phyloP scores from a whole-genome alignment of 2,888 invertebrate genomes.

The Ethmia dodecea region DNA sequence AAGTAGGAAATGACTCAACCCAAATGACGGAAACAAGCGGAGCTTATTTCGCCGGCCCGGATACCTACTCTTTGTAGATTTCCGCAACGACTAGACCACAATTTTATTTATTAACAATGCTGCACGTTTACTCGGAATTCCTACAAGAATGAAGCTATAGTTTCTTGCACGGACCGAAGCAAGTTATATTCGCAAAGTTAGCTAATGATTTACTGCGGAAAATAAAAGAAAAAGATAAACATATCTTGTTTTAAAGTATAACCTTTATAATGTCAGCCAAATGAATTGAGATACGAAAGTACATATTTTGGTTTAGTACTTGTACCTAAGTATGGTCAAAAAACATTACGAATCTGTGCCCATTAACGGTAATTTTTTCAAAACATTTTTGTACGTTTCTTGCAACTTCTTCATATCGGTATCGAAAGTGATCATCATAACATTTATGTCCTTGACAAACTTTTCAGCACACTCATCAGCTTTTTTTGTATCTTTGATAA shows the following conservation, averaged over 20 bases:
- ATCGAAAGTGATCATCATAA: constrained; percentile 27
- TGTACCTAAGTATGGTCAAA: too few relatives aligned
- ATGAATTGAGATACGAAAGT: too few relatives aligned
- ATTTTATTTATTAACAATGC: constrained; percentile 28
- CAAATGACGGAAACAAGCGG: constrained; percentile 49
- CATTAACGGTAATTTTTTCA: neutral
- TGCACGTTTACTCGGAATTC: neutral
- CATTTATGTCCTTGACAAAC: constrained; percentile 32
- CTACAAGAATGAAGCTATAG: too few relatives aligned
- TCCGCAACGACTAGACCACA: constrained; percentile 26
- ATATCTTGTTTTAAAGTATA: neutral
- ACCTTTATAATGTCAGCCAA: too few relatives aligned
- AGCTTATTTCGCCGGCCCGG: constrained; percentile 46
- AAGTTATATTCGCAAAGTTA: neutral
- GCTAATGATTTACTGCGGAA: neutral
- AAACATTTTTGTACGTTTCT: constrained; percentile 7
- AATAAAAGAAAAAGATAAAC: neutral
- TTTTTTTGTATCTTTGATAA: constrained; percentile 7
- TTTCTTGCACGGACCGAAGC: neutral
- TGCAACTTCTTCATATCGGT: constrained; percentile 21
- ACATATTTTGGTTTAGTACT: too few relatives aligned
- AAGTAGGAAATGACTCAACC: constrained; percentile 48
- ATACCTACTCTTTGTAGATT: constrained; percentile 35
- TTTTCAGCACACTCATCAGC: constrained; percentile 30
- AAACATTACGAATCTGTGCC: too few relatives aligned